Base-by-base conservation (phyloP, 2,113 vertebrate genomes). In the Plestiodon gilberti region DNA sequence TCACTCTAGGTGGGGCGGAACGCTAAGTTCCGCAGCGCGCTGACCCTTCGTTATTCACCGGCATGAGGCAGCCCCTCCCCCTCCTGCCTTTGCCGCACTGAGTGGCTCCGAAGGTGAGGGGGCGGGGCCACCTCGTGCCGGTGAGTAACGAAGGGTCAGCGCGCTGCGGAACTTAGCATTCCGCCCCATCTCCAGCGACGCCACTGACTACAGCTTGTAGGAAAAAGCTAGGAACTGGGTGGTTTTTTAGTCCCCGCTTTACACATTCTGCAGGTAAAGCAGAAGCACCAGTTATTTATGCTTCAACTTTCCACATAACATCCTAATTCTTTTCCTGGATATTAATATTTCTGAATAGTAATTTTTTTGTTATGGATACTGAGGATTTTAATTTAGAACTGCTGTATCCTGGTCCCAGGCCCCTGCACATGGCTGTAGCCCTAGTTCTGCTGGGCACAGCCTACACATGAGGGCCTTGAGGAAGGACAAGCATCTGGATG, bases 271-370 rank as follows among this genome's bases (percentile, higher is more conserved):
- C 14, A 86, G 85, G 82, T 87, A 76, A 71, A 90, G 30, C 18
- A 79, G 88, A 77, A 88, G 80, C 84, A 83, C 22, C 40, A 82
- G 77, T 69, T 4, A 83, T 22, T 87, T 38, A 17, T 38, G 17
- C 3, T 33, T 69, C 65, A 69, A 6, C n/a, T n/a, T 33, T 33
- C 65, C 65, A 67, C 43, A 48, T 48, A 48, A 48, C 43, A 48
- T 48, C 43, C 43, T 48, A 48, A 48, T 79, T 52, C n/a, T 93
- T 93, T 80, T 80, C 87, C 89, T 65, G 91, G 87, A 89, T 94
- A 95, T 94, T 84, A 89, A 84, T 87, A 87, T 40, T 85, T 81
- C 92, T 94, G 87, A 95, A 94, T 96, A 94, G 94, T 95, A 48
- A 95, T 89, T 95, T 94, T 89, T 90, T 85, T 93, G 87, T 85